These are phyloP conservation scores for Cyrtodaria siliqua DNA, from an alignment of 2,888 invertebrate species.

Conservation along the genomic window DNA sequence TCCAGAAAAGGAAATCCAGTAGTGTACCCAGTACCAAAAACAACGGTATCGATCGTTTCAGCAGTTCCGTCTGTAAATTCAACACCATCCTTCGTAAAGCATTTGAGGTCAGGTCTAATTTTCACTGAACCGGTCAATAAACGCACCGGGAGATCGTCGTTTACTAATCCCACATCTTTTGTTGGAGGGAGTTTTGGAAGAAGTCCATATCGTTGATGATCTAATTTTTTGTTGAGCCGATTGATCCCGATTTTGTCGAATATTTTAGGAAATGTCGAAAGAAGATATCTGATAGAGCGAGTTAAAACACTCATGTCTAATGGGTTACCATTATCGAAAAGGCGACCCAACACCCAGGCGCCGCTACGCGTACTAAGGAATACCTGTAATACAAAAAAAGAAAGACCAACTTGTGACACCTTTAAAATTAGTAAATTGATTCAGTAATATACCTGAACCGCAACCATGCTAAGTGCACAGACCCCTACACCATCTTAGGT, in stretches of 20 bases:
- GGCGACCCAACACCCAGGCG: slow-evolving; percentile 34
- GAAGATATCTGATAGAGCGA: too few relatives aligned
- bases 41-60: slow-evolving; percentile 82
- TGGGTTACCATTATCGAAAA: slow-evolving; percentile 24
- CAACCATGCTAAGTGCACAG: too few relatives aligned
- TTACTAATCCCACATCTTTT: slow-evolving; percentile 81
- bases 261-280: slow-evolving; percentile 37
- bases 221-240: slow-evolving; percentile 78
- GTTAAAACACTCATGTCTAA: background rate
- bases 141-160: slow-evolving; percentile 85
- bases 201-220: slow-evolving; percentile 85
- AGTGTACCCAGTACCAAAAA: slow-evolving; percentile 85
- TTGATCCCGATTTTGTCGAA: slow-evolving; percentile 16
- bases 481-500: too few relatives aligned
- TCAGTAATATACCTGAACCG: too few relatives aligned
- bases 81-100: slow-evolving; percentile 75
- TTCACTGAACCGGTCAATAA: slow-evolving; percentile 84
- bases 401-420: background rate
- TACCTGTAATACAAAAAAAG: slow-evolving; percentile 27
- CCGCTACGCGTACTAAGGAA: slow-evolving; percentile 50
- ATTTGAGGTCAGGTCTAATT: slow-evolving; percentile 79
- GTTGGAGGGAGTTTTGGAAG: slow-evolving; percentile 79
- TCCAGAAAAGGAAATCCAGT: slow-evolving; percentile 86
- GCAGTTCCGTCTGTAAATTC: slow-evolving; percentile 81
- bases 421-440: too few relatives aligned